Base-by-base conservation (phyloP, 2,888 invertebrate species). In the Daptonema setosum region DNA sequence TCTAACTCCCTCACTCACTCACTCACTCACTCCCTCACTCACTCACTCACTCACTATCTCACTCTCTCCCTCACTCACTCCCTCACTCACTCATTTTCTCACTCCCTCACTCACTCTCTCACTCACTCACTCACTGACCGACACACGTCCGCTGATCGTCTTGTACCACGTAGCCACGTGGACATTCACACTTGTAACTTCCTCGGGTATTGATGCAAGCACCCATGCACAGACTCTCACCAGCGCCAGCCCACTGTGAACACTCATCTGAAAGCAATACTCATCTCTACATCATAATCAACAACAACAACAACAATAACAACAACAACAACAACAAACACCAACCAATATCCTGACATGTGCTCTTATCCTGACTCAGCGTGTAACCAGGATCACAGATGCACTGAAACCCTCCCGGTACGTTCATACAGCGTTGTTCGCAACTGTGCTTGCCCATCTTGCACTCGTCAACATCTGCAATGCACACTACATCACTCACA, bases 321-420 rank as follows among this genome's bases (percentile, higher is more conserved):
- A 17, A 17, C 35, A 17, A 35, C 35, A 35, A 35, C 45, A n/a
- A 17, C 22, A 3, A 26, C 3, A 50, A 2, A 5, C 20, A 11
- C 50, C 14, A 5, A 50, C 50, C 50, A 20, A 90, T 78, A 67
- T 91, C 91, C 52, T 68, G 64, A 57, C 76, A 76, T 3, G 69
- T 68, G 76, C 81, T 78, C 67, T 84, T 84, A 64, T 85, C 82
- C 1, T 62, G 63, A 52, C 79, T 80, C 1, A 93, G 74, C 24
- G 81, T 78, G 72, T 82, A 95, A 0, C 95, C 95, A 0, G 79
- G 73, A 55, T 82, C 79, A 67, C 95, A 95, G 8, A 81, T 78
- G 70, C 95, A 95, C 54, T 82, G 79, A 72, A 83, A 90, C 0
- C 83, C 79, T 30, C 93, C 93, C 81, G 85, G 87, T 1, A 82